Base-by-base conservation (phyloP, 2,888 invertebrate species). In the Tiliacea citrago region DNA sequence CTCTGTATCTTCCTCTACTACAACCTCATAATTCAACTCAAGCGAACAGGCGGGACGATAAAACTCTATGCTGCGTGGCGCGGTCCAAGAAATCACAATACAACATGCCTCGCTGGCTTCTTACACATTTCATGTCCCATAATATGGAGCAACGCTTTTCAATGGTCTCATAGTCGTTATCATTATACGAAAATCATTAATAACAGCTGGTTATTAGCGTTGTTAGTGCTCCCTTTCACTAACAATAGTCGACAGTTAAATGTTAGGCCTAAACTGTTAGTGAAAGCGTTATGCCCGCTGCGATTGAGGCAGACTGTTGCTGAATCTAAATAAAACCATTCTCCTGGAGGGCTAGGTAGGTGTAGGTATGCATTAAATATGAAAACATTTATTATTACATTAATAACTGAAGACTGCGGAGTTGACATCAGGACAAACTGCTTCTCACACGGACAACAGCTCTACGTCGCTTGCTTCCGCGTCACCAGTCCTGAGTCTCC, bases 1-100 rank as follows among this genome's bases (percentile, higher is more conserved):
- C 16, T 45, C 84, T 84, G 63, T 39, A 4, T n/a, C 1, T 55
- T 1, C 49, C 16, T 73, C 0, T 16, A 67, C 72, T 76, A 21
- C 18, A 21, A 45, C 16, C 63, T 73, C 71, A 79, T 86, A 85
- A 86, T 66, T 86, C 77, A 84, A 73, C 69, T 62, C 68, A 68
- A 80, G 77, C 77, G 75, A 73, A 74, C 70, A n/a, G 58, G 29
- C 68, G 66, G 68, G 58, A 68, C 75, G 80, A 86, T 85, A 84
- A 84, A 82, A 80, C 67, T 74, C 55, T 67, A 67, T 66, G 75
- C 69, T 65, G 16, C 76, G 67, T 73, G 70, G 58, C 58, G 63
- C 68, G 68, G 79, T 71, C 77, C 72, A 83, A 78, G 79, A 85
- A 82, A 83, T 79, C 77, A 85, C 80, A 84, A 84, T 79, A 73